Base-by-base conservation (phyloP, 1,140 invertebrate genomes). In the Homalodisca vitripennis region DNA sequence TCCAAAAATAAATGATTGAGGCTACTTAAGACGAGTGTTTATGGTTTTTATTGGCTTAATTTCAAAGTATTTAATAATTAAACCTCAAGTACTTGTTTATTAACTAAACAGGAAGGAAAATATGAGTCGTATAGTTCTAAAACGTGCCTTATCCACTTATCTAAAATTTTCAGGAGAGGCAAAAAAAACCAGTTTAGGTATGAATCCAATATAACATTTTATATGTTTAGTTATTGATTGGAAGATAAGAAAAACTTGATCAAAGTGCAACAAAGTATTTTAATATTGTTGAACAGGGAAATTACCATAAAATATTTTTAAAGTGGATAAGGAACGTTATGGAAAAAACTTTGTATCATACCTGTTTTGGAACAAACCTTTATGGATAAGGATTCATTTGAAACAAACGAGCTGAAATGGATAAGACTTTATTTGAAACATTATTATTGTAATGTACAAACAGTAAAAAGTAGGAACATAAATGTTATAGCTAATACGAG, bases 181-280 rank as follows among this genome's bases (percentile, higher is more conserved):
- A 3, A 20, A 6, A 20, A 55, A 55, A 55, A 55, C 10, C 51
- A 12, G 51, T 55, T 55, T 12, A 6, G 20, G 6, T 55, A 55
- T 55, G 20, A 31, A 17, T 64, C 27, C 29, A 30, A 30, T 13
- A 31, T 30, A 0, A 13, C 22, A 41, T n/a, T 64, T 13, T 31
- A 41, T 64, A 31, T 30, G 14, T 10, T 64, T 64, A 13, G 13
- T 64, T 41, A 64, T 64, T 64, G 27, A 30, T 31, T 30, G 10
- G 27, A 64, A 31, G 13, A 31, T 10, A 13, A 41, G 17, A 31
- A 64, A 64, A 13, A 3, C 10, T 0, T 10, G 29, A 41, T 64
- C 17, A 31, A 31, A 29, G 6, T 55, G 6, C 20, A 55, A 12
- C 6, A 55, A 55, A 6, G 6, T 12, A 6, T 55, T 55, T 55